These are phyloP conservation scores for Brachionichthys hirsutus DNA, from an alignment of 2,113 vertebrate genomes.

Conservation along the genomic window DNA sequence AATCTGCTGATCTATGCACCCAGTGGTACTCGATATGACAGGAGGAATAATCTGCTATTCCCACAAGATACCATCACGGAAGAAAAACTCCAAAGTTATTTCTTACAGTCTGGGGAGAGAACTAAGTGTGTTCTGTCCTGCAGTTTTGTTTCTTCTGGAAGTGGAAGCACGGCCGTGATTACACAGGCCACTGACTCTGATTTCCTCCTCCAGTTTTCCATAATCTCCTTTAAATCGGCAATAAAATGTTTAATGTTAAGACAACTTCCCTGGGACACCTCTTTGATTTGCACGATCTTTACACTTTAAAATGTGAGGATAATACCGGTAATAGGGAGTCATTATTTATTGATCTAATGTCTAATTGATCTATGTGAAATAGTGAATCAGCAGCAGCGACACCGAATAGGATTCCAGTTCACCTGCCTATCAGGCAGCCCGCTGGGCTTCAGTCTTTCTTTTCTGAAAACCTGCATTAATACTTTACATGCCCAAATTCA, in stretches of 20 bases:
- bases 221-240: slow-evolving; percentile 43
- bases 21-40: too few relatives aligned
- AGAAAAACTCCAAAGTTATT: too few relatives aligned
- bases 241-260: not conserved
- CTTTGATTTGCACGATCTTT: too few relatives aligned
- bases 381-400: too few relatives aligned
- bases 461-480: slow-evolving; percentile 52
- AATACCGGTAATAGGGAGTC: too few relatives aligned
- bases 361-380: too few relatives aligned
- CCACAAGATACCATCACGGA: too few relatives aligned
- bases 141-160: slow-evolving; percentile 53
- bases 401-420: slow-evolving; percentile 2
- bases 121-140: slow-evolving; percentile 24
- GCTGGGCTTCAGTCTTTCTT: slow-evolving; percentile 51
- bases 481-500: slow-evolving; percentile 53
- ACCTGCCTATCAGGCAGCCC: slow-evolving; percentile 14
- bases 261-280: not conserved
- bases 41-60: too few relatives aligned
- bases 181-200: slow-evolving; percentile 67
- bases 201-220: slow-evolving; percentile 81
- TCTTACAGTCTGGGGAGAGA: too few relatives aligned
- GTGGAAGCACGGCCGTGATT: slow-evolving; percentile 58
- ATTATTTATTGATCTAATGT: too few relatives aligned
- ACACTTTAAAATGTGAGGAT: too few relatives aligned
- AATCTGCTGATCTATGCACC: too few relatives aligned